Conservation (phyloP, 2,888 invertebrate species). For the Corythucha ciliata region DNA sequence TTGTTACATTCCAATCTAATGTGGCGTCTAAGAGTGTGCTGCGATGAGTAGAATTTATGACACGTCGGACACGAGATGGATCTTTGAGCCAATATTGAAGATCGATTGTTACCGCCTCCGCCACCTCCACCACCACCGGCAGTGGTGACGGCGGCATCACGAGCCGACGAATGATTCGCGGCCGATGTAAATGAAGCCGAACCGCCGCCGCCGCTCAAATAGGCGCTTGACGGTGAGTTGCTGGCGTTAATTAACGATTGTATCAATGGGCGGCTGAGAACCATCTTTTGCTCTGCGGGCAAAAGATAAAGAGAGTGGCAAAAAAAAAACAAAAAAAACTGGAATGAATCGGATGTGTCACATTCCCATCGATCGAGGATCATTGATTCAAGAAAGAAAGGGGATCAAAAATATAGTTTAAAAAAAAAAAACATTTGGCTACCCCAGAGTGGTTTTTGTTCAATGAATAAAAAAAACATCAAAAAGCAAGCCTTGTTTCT, state of each 20-base stretch:
- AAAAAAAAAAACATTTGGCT: background rate
- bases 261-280: constrained; percentile 25
- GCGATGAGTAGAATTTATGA: constrained; percentile 50
- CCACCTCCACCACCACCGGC: constrained; percentile 8
- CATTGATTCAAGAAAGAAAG: background rate
- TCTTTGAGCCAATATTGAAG: constrained; percentile 12
- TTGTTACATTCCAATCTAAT: constrained; percentile 42
- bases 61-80: constrained; percentile 45
- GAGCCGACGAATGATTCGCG: background rate
- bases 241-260: constrained; percentile 20
- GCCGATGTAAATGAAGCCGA: constrained; percentile 14
- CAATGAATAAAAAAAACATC: no score
- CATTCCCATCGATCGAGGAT: background rate
- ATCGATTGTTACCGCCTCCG: constrained; percentile 16
- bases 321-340: background rate
- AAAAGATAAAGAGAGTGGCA: constrained; percentile 11
- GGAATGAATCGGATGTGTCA: background rate
- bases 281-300: constrained; percentile 26
- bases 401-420: background rate
- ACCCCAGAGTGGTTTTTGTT: no score
- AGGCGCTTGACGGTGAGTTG: no score
- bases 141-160: background rate
- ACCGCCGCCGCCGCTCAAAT: no score
- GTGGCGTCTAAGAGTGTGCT: constrained; percentile 52
- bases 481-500: no score